Percentiles rank a stretch among this genome's conserved stretches.
Evolutionary conservation across 2,113 vertebrate species (phyloP).

Genomic region (Serinus canaria): DNA sequence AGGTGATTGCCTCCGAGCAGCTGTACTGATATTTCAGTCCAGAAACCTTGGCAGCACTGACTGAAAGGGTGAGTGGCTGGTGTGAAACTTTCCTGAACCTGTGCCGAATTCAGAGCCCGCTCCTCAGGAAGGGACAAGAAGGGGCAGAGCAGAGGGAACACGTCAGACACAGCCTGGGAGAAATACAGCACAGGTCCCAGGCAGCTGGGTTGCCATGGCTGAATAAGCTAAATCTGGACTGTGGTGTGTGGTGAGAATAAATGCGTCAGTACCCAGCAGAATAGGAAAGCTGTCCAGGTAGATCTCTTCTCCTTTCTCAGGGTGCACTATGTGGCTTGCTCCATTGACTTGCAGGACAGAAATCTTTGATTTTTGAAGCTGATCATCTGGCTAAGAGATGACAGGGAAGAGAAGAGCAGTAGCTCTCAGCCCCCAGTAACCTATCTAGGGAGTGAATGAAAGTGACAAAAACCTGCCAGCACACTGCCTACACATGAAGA

Average conservation of each 20-base stretch:
- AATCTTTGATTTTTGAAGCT: conserved; percentile 14
- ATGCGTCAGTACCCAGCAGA: background rate
- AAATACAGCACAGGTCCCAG: background rate
- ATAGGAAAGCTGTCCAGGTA: conserved; percentile 15
- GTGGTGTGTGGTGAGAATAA: background rate
- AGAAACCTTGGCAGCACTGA: background rate
- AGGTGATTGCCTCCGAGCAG: background rate
- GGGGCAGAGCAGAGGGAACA: background rate
- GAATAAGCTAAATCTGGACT: conserved; percentile 20
- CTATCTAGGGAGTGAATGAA: conserved; percentile 46
- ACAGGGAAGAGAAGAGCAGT: background rate
- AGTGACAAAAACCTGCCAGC: conserved; percentile 55
- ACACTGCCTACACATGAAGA: conserved; percentile 37
- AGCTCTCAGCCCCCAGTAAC: conserved; percentile 7
- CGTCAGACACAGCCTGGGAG: background rate
- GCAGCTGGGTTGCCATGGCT: conserved; percentile 36
- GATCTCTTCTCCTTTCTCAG: background rate
- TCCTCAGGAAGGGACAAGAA: background rate
- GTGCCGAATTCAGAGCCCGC: background rate
- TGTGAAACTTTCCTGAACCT: background rate
- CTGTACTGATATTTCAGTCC: background rate
- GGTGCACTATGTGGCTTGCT: background rate
- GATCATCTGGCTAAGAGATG: conserved; percentile 1
- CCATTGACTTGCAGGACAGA: conserved; percentile 2
- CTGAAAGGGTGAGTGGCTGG: background rate